Conservation (phyloP, 2,113 vertebrate species). For the Holacanthus passer region DNA sequence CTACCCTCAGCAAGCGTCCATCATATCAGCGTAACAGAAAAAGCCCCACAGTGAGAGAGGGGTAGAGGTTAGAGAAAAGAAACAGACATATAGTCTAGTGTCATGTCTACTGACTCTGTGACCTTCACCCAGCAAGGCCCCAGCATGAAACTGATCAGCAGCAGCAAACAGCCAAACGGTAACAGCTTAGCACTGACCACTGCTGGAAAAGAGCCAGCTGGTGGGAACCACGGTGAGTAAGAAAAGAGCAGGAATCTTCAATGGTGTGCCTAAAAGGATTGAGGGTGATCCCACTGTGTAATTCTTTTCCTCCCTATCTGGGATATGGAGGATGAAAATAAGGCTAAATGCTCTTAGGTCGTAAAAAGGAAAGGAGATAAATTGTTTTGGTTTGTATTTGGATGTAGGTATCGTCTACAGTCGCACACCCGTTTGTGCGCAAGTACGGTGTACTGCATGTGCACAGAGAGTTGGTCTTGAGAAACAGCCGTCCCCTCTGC, state of each 20-base stretch:
- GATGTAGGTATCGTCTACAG: not conserved
- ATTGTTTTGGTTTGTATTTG: not conserved
- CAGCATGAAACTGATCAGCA: conserved; percentile 50
- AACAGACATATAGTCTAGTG: conserved; percentile 8
- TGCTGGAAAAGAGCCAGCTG: conserved; percentile 48
- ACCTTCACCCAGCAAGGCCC: conserved; percentile 48
- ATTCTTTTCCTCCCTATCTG: conserved; percentile 12
- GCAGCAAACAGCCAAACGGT: conserved; percentile 39
- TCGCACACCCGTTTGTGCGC: not conserved
- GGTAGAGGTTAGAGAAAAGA: conserved; percentile 8
- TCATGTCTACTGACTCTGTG: conserved; percentile 33
- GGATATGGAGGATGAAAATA: conserved; percentile 8
- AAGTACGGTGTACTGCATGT: not conserved
- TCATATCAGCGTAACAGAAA: conserved; percentile 4
- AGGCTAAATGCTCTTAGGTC: conserved; percentile 12
- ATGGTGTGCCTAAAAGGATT: conserved; percentile 17
- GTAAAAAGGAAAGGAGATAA: not conserved
- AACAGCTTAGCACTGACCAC: conserved; percentile 49
- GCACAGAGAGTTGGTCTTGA: conserved; percentile 11
- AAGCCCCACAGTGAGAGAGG: not conserved
- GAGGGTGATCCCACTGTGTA: conserved; percentile 2
- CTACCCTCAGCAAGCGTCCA: not conserved
- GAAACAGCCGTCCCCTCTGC: conserved; percentile 23
- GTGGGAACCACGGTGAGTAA: conserved; percentile 1
- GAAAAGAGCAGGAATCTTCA: conserved; percentile 13